Evolutionary conservation across 64 coral and sea anemone genomes (phyloP), one percentile per base, ranked within the genome.

Genomic region (Acropora tenuis): DNA sequence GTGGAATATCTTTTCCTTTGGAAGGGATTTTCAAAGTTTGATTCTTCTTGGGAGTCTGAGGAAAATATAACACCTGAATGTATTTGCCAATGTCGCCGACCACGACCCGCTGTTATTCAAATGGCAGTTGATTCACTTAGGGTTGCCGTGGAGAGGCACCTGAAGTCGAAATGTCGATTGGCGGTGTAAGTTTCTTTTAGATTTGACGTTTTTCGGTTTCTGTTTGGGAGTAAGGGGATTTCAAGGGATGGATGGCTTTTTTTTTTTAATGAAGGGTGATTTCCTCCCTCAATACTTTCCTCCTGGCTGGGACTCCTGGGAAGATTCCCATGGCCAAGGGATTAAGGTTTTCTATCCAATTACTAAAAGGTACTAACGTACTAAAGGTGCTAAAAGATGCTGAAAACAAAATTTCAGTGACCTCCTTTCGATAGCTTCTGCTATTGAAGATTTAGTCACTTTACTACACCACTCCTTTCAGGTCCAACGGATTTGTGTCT

Each of bases 121-220:
- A 17, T 73, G 16, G 72, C 48, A 55, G 87, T 89, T 3, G 19
- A 18, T 53, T 45, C 75, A 5, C 55, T 89, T 18, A 40, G 87
- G 43, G 74, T 75, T 1, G 74, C 72, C 42, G 73, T 89, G n/a
- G 87, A 89, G 57, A 53, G 72, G 47, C 87, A 77, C 44, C 43
- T 68, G 73, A 75, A 75, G 42, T 78, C 73, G 15, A 77, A 65
- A 53, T 77, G 17, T 46, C 49, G 87, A 17, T 55, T 88, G 53
- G 73, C 74, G 13, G 87, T 88, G 7, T 78, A 48, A 18, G 10
- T 78, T 12, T 59, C n/a, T 61, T 88, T 88, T 78, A 47, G 87
- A 18, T 69, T 69, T 43, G 74, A 88, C 77, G 87, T 88, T 75
- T 88, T 77, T 88, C 71, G 74, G 43, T 88, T 45, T 41, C 58